phyloP scores from a whole-genome alignment of 2,888 invertebrate species.

The Melinopterus prodromus region DNA sequence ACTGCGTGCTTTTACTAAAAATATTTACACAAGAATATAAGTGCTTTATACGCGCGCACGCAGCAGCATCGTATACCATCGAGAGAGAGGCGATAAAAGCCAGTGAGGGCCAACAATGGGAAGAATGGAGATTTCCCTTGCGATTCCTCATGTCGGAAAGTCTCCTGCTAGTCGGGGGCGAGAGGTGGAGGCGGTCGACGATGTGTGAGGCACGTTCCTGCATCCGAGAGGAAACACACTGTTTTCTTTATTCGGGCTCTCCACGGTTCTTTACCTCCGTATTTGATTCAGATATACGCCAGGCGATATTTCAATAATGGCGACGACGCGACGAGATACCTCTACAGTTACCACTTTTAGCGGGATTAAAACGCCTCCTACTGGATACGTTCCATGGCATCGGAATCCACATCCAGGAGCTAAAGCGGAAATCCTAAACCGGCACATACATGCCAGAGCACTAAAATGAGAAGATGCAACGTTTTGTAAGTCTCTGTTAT shows the following conservation, averaged over 20 bases:
- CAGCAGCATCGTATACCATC: conserved; percentile 25
- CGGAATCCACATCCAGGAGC: neutral
- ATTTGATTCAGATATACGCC: conserved; percentile 40
- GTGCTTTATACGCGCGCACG: conserved; percentile 23
- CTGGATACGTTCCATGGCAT: conserved; percentile 14
- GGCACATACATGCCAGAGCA: neutral
- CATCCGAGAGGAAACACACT: conserved; percentile 9
- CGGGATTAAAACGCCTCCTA: conserved; percentile 39
- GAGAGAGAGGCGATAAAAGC: conserved; percentile 35
- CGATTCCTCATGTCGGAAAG: conserved; percentile 42
- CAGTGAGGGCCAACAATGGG: conserved; percentile 42
- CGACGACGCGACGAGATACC: conserved; percentile 28
- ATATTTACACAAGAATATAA: conserved; percentile 36
- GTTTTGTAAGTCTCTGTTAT: neutral
- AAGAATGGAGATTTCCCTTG: conserved; percentile 46
- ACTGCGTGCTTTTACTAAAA: conserved; percentile 32
- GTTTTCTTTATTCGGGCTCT: conserved; percentile 23
- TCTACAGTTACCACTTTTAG: conserved; percentile 38
- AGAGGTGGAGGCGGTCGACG: conserved; percentile 29
- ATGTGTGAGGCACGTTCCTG: conserved; percentile 40
- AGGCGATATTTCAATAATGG: conserved; percentile 44
- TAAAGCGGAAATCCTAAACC: neutral
- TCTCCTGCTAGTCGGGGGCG: conserved; percentile 35
- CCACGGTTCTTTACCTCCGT: conserved; percentile 29
- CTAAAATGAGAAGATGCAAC: neutral